Percentiles rank a stretch among this genome's conserved stretches.
These are phyloP conservation scores for Tenthredo mesomela DNA, from an alignment of 2,888 invertebrate species.

Conservation along the genomic window DNA sequence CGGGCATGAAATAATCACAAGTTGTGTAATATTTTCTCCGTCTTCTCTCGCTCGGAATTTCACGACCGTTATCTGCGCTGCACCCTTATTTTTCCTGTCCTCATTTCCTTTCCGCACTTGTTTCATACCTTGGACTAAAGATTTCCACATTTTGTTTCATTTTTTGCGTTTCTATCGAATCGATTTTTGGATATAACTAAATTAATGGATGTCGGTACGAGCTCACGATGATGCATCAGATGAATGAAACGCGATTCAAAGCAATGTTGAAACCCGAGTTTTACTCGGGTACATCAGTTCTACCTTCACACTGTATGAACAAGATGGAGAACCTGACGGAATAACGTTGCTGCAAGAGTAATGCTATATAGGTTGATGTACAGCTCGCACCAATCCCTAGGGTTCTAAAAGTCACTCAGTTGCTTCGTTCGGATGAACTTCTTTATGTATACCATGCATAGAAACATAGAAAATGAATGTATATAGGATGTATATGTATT, in stretches of 20 bases:
- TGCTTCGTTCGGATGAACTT: not conserved
- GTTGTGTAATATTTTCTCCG: constrained; percentile 32
- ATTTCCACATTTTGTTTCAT: not conserved
- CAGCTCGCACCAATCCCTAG: constrained; percentile 19
- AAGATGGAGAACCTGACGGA: constrained; percentile 43
- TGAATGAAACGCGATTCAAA: not conserved
- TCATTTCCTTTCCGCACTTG: not conserved
- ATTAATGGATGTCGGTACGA: no score
- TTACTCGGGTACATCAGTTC: constrained; percentile 7
- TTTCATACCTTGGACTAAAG: not conserved
- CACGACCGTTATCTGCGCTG: constrained; percentile 34
- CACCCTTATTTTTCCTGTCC: not conserved
- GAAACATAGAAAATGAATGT: not conserved
- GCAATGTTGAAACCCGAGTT: not conserved
- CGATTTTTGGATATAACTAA: not conserved
- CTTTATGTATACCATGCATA: not conserved
- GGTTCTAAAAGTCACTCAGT: constrained; percentile 21
- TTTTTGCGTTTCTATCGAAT: not conserved
- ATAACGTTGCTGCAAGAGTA: not conserved
- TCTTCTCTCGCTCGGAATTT: not conserved
- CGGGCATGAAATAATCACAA: constrained; percentile 46
- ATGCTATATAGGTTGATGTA: not conserved
- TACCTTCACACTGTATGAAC: constrained; percentile 5
- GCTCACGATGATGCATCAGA: not conserved
- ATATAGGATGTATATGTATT: no score